Evolutionary conservation across 2,888 invertebrate genomes (phyloP).

Genomic region (Plusia festucae): DNA sequence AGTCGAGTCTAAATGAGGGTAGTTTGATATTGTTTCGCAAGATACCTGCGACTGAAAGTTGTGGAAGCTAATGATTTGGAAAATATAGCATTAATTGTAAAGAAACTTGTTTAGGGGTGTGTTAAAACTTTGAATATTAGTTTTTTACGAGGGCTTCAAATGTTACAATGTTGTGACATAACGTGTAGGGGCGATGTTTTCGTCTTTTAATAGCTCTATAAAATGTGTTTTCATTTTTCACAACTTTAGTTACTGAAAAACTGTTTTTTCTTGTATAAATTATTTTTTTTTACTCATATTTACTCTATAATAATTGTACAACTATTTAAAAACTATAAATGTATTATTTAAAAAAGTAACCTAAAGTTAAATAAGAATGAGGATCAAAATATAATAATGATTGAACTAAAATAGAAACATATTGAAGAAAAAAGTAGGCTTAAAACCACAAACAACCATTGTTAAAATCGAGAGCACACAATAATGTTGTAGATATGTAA

Average conservation of each 20-base stretch:
- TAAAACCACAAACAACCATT: too few species aligned
- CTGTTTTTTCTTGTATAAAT: background rate
- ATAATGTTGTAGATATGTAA: too few species aligned
- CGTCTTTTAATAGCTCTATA: background rate
- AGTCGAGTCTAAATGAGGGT: constrained; percentile 47
- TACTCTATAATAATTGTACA: too few species aligned
- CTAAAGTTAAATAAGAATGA: background rate
- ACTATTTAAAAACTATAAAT: too few species aligned
- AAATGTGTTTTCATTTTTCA: background rate
- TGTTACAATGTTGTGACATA: background rate
- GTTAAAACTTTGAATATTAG: constrained; percentile 43
- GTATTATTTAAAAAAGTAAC: background rate
- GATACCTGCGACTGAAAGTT: constrained; percentile 43
- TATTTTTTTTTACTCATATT: too few species aligned
- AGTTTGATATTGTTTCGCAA: constrained; percentile 30
- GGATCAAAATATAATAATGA: background rate
- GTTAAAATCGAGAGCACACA: too few species aligned
- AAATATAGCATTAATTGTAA: constrained; percentile 50
- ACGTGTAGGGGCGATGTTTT: background rate
- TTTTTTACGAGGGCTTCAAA: constrained; percentile 14
- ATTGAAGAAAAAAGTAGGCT: too few species aligned
- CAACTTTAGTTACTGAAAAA: background rate
- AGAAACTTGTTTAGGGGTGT: constrained; percentile 33
- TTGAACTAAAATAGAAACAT: background rate
- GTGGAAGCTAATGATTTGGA: constrained; percentile 52